Conservation (phyloP, 2,797 vertebrate genomes). For the Remorina albescens region DNA sequence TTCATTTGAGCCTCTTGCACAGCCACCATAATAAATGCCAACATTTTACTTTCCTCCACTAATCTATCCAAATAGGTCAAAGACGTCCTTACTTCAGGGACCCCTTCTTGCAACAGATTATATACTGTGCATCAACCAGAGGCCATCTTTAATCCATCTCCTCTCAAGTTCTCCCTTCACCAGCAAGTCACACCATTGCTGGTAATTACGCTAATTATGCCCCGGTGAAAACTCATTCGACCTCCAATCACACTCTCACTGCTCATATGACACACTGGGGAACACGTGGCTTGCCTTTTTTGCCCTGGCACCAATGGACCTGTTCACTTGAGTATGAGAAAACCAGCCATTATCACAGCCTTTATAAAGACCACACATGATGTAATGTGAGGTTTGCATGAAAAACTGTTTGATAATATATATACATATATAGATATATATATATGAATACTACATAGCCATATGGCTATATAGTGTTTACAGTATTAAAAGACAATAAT, state of each 20-base stretch:
- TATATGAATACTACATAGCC: too few species aligned
- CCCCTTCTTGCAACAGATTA: conserved; percentile 40
- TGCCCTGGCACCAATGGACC: conserved; percentile 4
- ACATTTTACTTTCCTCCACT: background rate
- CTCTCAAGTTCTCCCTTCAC: conserved; percentile 46
- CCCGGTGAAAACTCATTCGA: conserved; percentile 63
- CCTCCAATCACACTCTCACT: conserved; percentile 64
- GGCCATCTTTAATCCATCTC: conserved; percentile 50
- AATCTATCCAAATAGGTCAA: conserved; percentile 31
- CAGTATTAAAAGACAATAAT: conserved; percentile 23
- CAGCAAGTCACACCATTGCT: conserved; percentile 58
- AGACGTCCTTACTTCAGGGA: conserved; percentile 14
- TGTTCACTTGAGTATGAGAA: conserved; percentile 20
- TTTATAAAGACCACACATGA: background rate
- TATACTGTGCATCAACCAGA: conserved; percentile 38
- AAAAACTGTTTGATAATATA: too few species aligned
- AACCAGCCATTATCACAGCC: conserved; percentile 14
- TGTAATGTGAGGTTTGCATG: too few species aligned
- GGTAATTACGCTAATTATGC: conserved; percentile 66
- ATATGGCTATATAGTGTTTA: conserved; percentile 3
- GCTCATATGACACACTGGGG: conserved; percentile 44
- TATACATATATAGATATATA: too few species aligned
- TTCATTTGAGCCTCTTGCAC: background rate
- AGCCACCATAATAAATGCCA: background rate
- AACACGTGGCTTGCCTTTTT: conserved; percentile 32